Evolutionary conservation across 2,113 vertebrate genomes (phyloP).

Genomic region (Brevimyrus niger): DNA sequence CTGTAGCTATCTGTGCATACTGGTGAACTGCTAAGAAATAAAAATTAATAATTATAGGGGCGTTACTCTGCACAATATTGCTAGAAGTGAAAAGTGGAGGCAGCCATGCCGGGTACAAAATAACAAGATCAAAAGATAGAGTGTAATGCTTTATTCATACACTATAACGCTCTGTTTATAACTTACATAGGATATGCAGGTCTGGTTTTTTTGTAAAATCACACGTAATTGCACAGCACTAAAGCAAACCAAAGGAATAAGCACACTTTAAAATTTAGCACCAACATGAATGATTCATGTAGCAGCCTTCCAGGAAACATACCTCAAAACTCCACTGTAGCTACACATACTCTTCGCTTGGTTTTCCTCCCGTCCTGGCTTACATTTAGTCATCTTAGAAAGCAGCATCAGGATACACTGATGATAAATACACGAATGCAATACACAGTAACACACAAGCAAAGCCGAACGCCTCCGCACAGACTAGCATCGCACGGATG

Average conservation of each 20-base stretch:
- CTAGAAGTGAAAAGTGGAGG: not conserved
- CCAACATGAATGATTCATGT: constrained; percentile 45
- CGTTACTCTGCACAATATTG: not conserved
- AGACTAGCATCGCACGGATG: not conserved
- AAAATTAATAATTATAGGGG: not conserved
- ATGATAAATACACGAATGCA: constrained; percentile 23
- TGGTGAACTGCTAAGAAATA: not conserved
- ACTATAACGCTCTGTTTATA: constrained; percentile 37
- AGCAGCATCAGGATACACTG: constrained; percentile 21
- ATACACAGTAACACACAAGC: constrained; percentile 22
- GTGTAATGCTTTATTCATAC: constrained; percentile 40
- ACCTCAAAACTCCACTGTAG: constrained; percentile 26
- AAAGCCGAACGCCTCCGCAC: constrained; percentile 4
- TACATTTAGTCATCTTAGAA: constrained; percentile 16
- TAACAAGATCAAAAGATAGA: constrained; percentile 5
- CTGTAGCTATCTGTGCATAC: not conserved
- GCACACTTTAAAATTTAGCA: constrained; percentile 57
- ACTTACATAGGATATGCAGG: constrained; percentile 34
- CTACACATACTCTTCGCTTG: not conserved
- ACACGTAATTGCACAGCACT: constrained; percentile 52
- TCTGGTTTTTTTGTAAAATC: constrained; percentile 41
- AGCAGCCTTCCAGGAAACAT: constrained; percentile 39
- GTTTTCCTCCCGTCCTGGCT: not conserved
- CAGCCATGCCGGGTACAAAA: not conserved
- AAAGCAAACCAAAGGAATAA: constrained; percentile 52